Conservation (phyloP, 2,888 invertebrate species). For the Liopterus haemorrhoidalis region DNA sequence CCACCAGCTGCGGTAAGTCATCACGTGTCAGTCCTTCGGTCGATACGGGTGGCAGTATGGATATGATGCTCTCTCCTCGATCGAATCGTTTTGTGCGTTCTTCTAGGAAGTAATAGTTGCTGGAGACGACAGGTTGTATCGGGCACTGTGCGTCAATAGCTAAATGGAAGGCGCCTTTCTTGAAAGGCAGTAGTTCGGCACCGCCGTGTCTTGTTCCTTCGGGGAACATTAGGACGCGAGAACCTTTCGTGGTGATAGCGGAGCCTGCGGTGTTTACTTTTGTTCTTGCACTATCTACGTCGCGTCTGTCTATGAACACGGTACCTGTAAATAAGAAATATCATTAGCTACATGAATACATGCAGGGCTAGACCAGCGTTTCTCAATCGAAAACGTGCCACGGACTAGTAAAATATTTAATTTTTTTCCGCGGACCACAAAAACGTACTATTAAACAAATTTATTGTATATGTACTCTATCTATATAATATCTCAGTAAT, state of each 20-base stretch:
- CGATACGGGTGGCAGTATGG: conserved; percentile 66
- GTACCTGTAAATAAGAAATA: too few species aligned
- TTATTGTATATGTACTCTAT: too few species aligned
- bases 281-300: conserved; percentile 62
- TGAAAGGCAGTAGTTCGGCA: conserved; percentile 77
- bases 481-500: too few species aligned
- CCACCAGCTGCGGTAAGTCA: conserved; percentile 58
- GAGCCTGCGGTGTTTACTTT: conserved; percentile 67
- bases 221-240: conserved; percentile 81
- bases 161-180: conserved; percentile 94
- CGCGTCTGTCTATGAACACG: conserved; percentile 77
- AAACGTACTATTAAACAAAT: too few species aligned
- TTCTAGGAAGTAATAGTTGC: conserved; percentile 72
- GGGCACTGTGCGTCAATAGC: conserved; percentile 79
- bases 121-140: conserved; percentile 84
- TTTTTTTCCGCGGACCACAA: too few species aligned
- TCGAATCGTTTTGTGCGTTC: conserved; percentile 57
- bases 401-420: too few species aligned
- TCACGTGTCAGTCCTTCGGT: conserved; percentile 59
- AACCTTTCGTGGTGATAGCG: conserved; percentile 62
- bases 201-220: conserved; percentile 85
- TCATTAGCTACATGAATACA: too few species aligned
- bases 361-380: too few species aligned
- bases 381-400: too few species aligned
- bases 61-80: conserved; percentile 62